Percentiles rank a stretch among this genome's conserved stretches.
Conservation (phyloP, 2,113 vertebrate species). For the Tauraco erythrolophus region DNA sequence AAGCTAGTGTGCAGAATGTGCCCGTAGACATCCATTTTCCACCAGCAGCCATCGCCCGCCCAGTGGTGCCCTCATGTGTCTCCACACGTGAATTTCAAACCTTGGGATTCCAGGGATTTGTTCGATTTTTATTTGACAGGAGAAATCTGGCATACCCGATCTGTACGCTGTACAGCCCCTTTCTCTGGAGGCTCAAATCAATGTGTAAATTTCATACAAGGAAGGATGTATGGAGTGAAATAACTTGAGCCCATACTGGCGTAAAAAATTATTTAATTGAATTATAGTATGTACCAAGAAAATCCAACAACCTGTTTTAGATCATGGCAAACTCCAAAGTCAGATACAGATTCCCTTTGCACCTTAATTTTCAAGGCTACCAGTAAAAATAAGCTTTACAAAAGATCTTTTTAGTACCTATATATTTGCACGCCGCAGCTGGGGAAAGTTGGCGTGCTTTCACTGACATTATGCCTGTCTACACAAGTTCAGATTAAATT, state of each 20-base stretch:
- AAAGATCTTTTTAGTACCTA: not conserved
- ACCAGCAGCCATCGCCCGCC: not conserved
- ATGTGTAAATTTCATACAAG: not conserved
- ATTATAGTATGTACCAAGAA: not conserved
- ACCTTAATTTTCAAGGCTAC: not conserved
- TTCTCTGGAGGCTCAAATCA: not conserved
- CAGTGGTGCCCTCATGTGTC: conserved; percentile 58
- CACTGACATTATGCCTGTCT: not conserved
- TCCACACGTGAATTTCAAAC: conserved; percentile 29
- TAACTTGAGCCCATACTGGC: not conserved
- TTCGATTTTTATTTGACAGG: accelerated
- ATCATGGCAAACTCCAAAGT: not conserved
- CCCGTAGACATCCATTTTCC: not conserved
- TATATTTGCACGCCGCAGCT: not conserved
- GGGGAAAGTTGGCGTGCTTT: not conserved
- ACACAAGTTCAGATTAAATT: conserved; percentile 21
- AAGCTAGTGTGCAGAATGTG: not conserved
- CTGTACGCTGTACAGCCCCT: accelerated
- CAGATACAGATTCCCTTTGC: not conserved
- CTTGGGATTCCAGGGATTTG: not conserved
- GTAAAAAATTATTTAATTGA: not conserved
- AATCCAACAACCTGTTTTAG: not conserved
- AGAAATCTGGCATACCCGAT: not conserved
- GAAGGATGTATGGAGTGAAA: not conserved
- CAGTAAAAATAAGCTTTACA: not conserved